Percentiles rank a stretch among this genome's conserved stretches.
These are phyloP conservation scores for Hydractinia echinata DNA, from an alignment of 30 jellyfish, hydroid and myxozoan species.

Conservation along the genomic window DNA sequence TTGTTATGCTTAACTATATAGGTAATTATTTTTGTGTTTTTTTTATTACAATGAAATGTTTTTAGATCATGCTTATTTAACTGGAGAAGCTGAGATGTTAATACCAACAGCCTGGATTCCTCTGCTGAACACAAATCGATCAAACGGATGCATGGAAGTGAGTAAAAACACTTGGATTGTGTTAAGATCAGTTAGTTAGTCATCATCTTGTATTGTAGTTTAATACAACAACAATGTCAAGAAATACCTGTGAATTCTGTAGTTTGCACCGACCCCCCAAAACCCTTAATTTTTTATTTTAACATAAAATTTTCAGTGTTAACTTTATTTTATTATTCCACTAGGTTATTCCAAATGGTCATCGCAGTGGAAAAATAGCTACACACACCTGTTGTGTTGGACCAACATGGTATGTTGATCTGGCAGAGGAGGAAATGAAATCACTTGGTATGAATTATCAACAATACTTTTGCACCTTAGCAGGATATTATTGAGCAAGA, in stretches of 20 bases:
- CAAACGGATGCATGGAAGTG: conserved; percentile 42
- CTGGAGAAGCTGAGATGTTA: conserved; percentile 24
- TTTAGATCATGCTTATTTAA: conserved; percentile 48
- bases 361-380: conserved; percentile 31
- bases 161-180: too few relatives aligned
- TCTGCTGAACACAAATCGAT: conserved; percentile 33
- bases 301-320: not conserved
- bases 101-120: conserved; percentile 68
- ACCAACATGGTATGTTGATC: conserved; percentile 51
- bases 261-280: too few relatives aligned
- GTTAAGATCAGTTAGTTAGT: too few relatives aligned
- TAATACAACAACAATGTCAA: too few relatives aligned
- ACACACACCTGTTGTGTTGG: conserved; percentile 59
- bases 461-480: too few relatives aligned
- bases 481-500: too few relatives aligned
- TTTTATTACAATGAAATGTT: too few relatives aligned
- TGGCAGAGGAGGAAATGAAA: conserved; percentile 39
- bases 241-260: too few relatives aligned
- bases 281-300: not conserved
- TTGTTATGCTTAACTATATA: too few relatives aligned
- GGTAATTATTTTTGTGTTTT: too few relatives aligned
- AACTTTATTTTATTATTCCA: not conserved
- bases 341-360: conserved; percentile 46
- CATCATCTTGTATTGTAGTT: too few relatives aligned
- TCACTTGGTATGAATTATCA: too few relatives aligned